Percentiles rank a stretch among this genome's conserved stretches.
Conservation (phyloP, 2,113 vertebrate species). For the Sclerurus mexicanus region DNA sequence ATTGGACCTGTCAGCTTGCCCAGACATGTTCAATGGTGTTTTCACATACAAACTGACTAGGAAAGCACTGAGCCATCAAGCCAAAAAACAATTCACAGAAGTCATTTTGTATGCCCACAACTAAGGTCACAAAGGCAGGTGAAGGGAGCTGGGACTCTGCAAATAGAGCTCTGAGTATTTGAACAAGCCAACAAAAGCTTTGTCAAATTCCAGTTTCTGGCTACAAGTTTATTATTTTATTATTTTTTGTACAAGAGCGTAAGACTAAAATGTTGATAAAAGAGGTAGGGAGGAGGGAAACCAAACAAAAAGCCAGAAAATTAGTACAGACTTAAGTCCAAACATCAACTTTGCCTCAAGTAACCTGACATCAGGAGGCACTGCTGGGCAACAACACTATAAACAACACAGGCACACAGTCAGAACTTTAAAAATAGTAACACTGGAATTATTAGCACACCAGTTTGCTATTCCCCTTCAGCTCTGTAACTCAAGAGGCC, state of each 20-base stretch:
- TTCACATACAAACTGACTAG: not conserved
- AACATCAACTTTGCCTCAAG: not conserved
- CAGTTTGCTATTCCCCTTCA: slow-evolving; percentile 29
- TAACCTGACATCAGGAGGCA: not conserved
- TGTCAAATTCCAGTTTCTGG: not conserved
- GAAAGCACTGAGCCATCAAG: not conserved
- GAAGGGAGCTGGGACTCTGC: not conserved
- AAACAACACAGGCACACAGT: not conserved
- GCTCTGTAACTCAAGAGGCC: not conserved
- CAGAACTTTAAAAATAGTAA: slow-evolving; percentile 43
- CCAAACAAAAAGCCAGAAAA: not conserved
- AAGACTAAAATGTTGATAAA: not conserved
- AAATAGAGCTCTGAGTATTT: not conserved
- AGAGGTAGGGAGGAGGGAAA: rapidly evolving
- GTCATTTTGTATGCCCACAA: not conserved
- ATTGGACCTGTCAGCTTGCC: not conserved
- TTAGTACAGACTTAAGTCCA: not conserved
- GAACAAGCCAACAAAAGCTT: not conserved
- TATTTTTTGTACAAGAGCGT: not conserved
- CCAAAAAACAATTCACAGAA: not conserved
- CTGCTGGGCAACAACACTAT: not conserved
- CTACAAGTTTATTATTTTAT: too few relatives aligned
- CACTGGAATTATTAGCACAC: slow-evolving; percentile 1
- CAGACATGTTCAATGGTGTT: not conserved
- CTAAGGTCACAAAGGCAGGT: not conserved